Base-by-base conservation (phyloP, 2,888 invertebrate genomes). In the Fissipunctia ypsillon region DNA sequence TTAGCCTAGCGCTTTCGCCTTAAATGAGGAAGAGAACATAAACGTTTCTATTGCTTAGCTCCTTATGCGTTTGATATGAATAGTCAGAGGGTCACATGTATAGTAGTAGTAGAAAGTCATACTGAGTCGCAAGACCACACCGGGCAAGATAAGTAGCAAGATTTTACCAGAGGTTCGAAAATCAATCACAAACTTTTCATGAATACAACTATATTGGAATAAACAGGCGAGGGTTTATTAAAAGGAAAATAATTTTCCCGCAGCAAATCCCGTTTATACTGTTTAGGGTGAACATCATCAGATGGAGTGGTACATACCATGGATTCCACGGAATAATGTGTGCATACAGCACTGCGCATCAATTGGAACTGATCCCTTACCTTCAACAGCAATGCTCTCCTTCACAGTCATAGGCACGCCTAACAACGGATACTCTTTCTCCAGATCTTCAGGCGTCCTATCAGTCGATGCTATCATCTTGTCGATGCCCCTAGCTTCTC, bases 391-490 rank as follows among this genome's bases (percentile, higher is more conserved):
- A 87, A 98, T 97, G 86, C 97, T 97, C 92, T 98, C 98, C 92
- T 99, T 99, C 0, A 98, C 97, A 10, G 98, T 98, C 79, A 99
- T 96, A 0, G 99, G 99, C 7, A 99, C 97, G 7, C 99, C 99
- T 16, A 98, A 94, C 76, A 99, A 94, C 0, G 98, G 98, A 84
- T 97, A 97, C 63, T 97, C 97, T 73, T 96, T 96, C 80, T 97
- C 97, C 87, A 98, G 95, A 67, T 97, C 97, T 57, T 97, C 97
- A n/a, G 97, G 94, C 4, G 95, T 96, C 31, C 93, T 90, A 60
- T 96, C 96, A 38, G 96, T 97, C 57, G 96, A 96, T 16, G 95
- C 96, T 45, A 99, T 96, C 89, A 97, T 96, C 81, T 96, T 96
- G 93, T 99, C 99, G 3, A 98, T 97, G 71, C 96, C 95, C 83